Conservation (phyloP, 2,113 vertebrate genomes). For the Setophaga kirtlandii region DNA sequence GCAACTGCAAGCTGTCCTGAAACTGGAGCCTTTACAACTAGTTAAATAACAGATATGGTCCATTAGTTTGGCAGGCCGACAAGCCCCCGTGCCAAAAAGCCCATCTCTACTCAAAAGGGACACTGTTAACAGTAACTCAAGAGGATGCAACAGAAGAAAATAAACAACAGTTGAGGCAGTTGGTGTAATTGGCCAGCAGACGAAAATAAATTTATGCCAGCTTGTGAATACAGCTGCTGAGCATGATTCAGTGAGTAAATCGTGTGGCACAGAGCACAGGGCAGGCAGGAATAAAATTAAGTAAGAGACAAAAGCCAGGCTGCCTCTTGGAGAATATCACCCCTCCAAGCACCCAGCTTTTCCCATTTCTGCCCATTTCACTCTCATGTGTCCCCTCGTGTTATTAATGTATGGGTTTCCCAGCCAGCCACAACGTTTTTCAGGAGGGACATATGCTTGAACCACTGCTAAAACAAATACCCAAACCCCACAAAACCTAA, state of each 20-base stretch:
- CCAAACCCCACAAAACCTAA: neutral
- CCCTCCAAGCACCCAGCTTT: neutral
- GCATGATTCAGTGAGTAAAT: slow-evolving; percentile 43
- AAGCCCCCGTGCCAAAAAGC: slow-evolving; percentile 16
- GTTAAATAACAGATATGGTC: slow-evolving; percentile 64
- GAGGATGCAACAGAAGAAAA: slow-evolving; percentile 63
- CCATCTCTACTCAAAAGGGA: slow-evolving; percentile 60
- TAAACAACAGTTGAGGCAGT: slow-evolving; percentile 66
- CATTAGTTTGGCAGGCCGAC: slow-evolving; percentile 54
- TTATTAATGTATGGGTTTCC: neutral
- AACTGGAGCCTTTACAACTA: slow-evolving; percentile 48
- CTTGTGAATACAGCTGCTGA: slow-evolving; percentile 52
- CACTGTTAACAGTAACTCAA: slow-evolving; percentile 68
- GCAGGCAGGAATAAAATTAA: slow-evolving; percentile 51
- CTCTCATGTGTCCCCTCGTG: neutral
- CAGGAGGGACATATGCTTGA: neutral
- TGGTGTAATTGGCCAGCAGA: slow-evolving; percentile 64
- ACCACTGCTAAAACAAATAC: slow-evolving; percentile 18
- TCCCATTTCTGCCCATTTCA: neutral
- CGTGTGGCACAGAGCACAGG: neutral
- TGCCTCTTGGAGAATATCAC: slow-evolving; percentile 8
- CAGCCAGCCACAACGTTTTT: neutral
- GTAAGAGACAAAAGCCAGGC: slow-evolving; percentile 51
- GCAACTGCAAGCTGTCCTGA: slow-evolving; percentile 65
- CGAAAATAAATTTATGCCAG: slow-evolving; percentile 53